Conservation (phyloP, 2,888 invertebrate species). For the Ormyrus thymus region DNA sequence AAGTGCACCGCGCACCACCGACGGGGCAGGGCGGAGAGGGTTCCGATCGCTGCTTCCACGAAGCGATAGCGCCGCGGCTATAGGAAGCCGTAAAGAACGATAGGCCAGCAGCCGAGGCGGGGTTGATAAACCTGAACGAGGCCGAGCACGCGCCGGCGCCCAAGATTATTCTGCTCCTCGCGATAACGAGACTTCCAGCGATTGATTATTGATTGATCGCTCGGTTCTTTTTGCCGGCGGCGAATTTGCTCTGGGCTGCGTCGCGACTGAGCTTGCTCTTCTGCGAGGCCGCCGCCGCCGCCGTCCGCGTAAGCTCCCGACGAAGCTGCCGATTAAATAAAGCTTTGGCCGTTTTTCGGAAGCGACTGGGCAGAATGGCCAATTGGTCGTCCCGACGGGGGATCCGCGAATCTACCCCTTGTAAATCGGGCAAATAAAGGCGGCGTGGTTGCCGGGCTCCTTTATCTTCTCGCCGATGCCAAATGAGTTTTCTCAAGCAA, state of each 20-base stretch:
- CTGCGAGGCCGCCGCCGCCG: too few relatives aligned
- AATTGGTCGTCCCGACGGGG: too few relatives aligned
- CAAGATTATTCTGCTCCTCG: slow-evolving; percentile 26
- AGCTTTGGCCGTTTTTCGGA: neutral
- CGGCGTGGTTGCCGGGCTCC: neutral
- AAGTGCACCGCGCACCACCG: neutral
- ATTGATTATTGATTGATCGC: slow-evolving; percentile 25
- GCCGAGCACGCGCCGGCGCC: neutral
- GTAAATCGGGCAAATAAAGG: slow-evolving; percentile 7
- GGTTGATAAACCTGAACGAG: slow-evolving; percentile 51
- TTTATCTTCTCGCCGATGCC: neutral
- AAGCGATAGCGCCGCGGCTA: neutral
- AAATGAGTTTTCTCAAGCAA: neutral
- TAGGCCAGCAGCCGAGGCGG: neutral
- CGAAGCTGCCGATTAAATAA: too few relatives aligned
- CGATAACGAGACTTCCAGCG: slow-evolving; percentile 20
- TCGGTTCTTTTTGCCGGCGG: neutral
- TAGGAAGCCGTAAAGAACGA: neutral
- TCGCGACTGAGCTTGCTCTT: too few relatives aligned
- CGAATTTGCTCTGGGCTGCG: too few relatives aligned
- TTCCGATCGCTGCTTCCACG: neutral
- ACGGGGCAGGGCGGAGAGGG: neutral
- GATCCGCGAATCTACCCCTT: neutral
- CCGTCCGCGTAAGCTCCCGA: too few relatives aligned
- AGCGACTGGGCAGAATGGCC: neutral